Conservation (phyloP, 2,113 vertebrate genomes). For the Saiga tatarica region DNA sequence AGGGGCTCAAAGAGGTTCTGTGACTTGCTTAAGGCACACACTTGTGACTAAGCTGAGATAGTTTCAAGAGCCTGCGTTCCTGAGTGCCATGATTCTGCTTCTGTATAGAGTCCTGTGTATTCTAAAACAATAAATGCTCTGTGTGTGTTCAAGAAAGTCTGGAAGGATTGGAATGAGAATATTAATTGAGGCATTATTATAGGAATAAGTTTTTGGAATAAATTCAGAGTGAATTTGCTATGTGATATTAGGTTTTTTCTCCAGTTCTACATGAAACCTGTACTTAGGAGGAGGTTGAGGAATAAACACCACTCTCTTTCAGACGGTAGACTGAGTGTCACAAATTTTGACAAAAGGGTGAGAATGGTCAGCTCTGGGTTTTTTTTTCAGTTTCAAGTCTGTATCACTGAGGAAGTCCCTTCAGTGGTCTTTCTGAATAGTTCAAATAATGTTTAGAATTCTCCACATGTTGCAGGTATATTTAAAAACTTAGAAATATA, state of each 20-base stretch:
- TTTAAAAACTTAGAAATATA: slow-evolving; percentile 14
- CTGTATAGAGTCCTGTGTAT: not conserved
- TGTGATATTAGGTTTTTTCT: not conserved
- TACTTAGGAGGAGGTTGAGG: not conserved
- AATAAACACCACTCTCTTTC: not conserved
- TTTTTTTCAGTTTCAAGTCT: not conserved
- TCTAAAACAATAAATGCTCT: not conserved
- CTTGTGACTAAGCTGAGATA: not conserved
- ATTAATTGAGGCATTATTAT: not conserved
- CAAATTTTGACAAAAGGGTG: not conserved
- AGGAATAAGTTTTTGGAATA: not conserved
- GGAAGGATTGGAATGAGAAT: not conserved
- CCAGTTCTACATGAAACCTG: not conserved
- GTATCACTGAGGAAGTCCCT: not conserved
- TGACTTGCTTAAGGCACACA: not conserved
- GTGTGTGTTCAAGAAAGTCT: not conserved
- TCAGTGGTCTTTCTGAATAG: not conserved
- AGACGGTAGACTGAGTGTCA: not conserved
- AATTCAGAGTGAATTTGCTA: not conserved
- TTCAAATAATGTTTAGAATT: not conserved
- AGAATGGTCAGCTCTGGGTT: not conserved
- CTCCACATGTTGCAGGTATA: not conserved
- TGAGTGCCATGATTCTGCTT: not conserved
- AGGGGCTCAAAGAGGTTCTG: not conserved
- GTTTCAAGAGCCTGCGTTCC: not conserved